These are phyloP conservation scores for Fabriciana adippe DNA, from an alignment of 2,888 invertebrate species.

Conservation along the genomic window DNA sequence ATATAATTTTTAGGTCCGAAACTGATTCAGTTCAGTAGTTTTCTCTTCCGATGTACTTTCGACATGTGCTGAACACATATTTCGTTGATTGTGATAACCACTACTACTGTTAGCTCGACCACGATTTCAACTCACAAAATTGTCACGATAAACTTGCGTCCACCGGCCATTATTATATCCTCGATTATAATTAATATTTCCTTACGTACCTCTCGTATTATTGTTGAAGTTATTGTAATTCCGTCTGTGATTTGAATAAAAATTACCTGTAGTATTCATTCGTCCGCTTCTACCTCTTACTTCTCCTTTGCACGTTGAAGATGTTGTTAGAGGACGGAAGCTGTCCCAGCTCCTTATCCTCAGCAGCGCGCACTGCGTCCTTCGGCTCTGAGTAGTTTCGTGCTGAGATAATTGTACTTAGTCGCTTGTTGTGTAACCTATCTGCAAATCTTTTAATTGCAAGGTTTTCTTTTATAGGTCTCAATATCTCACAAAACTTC, in stretches of 20 bases:
- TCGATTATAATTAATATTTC: not conserved
- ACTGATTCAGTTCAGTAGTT: conserved; percentile 1
- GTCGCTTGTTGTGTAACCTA: no score
- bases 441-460: not conserved
- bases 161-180: not conserved
- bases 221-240: not conserved
- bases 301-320: no score
- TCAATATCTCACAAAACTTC: no score
- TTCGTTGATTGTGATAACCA: not conserved
- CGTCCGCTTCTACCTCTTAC: no score
- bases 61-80: not conserved
- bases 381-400: not conserved
- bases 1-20: conserved; percentile 11
- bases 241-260: no score
- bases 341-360: not conserved
- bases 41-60: not conserved
- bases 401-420: not conserved
- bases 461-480: no score
- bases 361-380: not conserved
- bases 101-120: not conserved
- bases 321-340: no score
- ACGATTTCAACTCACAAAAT: not conserved
- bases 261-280: no score
- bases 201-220: not conserved
- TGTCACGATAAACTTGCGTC: not conserved